These are phyloP conservation scores for Argentina silus DNA, from an alignment of 2,797 vertebrate species.

Conservation along the genomic window DNA sequence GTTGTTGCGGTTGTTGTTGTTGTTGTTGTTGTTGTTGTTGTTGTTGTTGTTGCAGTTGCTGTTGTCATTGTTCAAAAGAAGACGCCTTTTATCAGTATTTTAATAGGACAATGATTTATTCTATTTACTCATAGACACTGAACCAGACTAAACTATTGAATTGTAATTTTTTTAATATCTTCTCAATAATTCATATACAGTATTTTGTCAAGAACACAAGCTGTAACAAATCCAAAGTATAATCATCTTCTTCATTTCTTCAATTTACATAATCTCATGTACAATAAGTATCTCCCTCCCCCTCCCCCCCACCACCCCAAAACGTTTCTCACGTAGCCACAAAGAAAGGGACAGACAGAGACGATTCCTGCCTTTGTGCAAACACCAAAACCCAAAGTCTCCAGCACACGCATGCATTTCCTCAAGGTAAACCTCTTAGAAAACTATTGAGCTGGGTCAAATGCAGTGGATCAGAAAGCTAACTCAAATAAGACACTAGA, in stretches of 20 bases:
- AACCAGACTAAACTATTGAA: slow-evolving; percentile 66
- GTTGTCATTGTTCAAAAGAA: slow-evolving; percentile 16
- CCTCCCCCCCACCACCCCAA: slow-evolving; percentile 1
- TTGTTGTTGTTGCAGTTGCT: too few relatives aligned
- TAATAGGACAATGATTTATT: slow-evolving; percentile 70
- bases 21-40: too few relatives aligned
- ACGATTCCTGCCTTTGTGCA: slow-evolving; percentile 27
- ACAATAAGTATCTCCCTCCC: slow-evolving; percentile 36
- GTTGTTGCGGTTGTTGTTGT: too few relatives aligned
- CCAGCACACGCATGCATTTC: slow-evolving; percentile 85
- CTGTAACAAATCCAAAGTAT: slow-evolving; percentile 60
- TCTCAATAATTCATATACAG: slow-evolving; percentile 58
- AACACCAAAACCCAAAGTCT: slow-evolving; percentile 64
- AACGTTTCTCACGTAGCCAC: slow-evolving; percentile 34
- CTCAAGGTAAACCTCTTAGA: slow-evolving; percentile 73
- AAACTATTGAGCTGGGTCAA: slow-evolving; percentile 77
- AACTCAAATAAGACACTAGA: slow-evolving; percentile 58
- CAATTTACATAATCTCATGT: slow-evolving; percentile 56
- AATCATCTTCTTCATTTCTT: slow-evolving; percentile 41
- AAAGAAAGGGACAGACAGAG: slow-evolving; percentile 27
- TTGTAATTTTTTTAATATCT: slow-evolving; percentile 54
- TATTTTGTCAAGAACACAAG: slow-evolving; percentile 69
- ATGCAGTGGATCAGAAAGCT: slow-evolving; percentile 78
- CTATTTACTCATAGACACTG: slow-evolving; percentile 68
- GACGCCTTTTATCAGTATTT: slow-evolving; percentile 51